phyloP scores from a whole-genome alignment of 1,140 invertebrate genomes.

The Akabosia matsudoensis region DNA sequence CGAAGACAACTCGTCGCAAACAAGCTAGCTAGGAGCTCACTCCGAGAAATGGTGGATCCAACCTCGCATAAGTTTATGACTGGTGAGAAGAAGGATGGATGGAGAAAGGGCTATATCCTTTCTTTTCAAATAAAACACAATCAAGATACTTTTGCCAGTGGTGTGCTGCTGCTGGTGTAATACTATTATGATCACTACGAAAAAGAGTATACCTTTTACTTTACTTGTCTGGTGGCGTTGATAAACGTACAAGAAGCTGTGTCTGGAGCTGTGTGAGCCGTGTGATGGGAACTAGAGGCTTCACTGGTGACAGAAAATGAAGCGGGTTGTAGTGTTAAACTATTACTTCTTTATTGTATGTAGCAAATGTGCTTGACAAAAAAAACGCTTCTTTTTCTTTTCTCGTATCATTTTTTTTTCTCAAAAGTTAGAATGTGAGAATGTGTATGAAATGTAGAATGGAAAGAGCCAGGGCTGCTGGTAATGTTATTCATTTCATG shows the following conservation, averaged over 20 bases:
- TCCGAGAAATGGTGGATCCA: neutral
- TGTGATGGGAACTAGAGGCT: neutral
- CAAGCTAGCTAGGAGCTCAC: neutral
- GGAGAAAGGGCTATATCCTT: neutral
- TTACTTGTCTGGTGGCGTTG: neutral
- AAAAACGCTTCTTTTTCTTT: neutral
- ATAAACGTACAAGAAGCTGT: neutral
- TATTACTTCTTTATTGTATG: neutral
- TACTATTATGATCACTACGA: neutral
- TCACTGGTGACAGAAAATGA: constrained; percentile 13
- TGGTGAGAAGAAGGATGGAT: neutral
- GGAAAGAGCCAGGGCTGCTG: neutral
- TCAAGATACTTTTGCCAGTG: neutral
- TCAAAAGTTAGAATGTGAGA: neutral
- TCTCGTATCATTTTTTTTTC: neutral
- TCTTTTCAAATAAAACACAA: neutral
- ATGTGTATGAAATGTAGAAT: neutral
- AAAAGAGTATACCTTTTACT: neutral
- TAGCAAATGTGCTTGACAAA: neutral
- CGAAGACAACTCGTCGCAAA: neutral
- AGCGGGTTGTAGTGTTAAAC: constrained; percentile 11
- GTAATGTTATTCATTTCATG: neutral
- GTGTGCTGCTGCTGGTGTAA: neutral
- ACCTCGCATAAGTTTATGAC: neutral
- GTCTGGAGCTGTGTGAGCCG: neutral